Conservation (phyloP, 2,113 vertebrate species). For the Xenopus tropicalis region DNA sequence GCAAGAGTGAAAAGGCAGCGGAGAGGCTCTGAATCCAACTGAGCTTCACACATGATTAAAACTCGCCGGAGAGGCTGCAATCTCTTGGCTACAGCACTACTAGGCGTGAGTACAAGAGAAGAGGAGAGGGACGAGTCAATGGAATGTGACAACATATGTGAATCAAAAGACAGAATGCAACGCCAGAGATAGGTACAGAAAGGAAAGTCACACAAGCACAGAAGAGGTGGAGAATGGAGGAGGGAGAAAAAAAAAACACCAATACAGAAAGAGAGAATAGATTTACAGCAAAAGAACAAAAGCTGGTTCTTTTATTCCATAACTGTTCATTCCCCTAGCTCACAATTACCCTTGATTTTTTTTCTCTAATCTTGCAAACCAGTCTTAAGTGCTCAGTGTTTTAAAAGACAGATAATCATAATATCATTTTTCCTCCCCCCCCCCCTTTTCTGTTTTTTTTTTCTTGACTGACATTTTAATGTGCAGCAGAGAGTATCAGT, state of each 20-base stretch:
- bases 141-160: conserved; percentile 77
- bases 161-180: conserved; percentile 58
- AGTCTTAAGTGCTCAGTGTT: conserved; percentile 64
- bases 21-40: conserved; percentile 71
- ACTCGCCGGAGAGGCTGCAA: conserved; percentile 72
- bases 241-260: conserved; percentile 20
- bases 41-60: conserved; percentile 77
- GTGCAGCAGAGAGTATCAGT: conserved; percentile 56
- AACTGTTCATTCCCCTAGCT: conserved; percentile 65
- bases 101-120: conserved; percentile 69
- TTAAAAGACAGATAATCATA: conserved; percentile 66
- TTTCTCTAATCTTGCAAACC: conserved; percentile 67
- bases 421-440: conserved; percentile 45
- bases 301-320: conserved; percentile 46
- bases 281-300: conserved; percentile 63
- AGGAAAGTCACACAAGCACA: conserved; percentile 61
- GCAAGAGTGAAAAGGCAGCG: conserved; percentile 72
- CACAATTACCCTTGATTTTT: conserved; percentile 56
- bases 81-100: conserved; percentile 72
- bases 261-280: conserved; percentile 53
- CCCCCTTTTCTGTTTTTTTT: conserved; percentile 15
- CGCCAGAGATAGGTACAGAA: conserved; percentile 51
- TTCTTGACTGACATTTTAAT: conserved; percentile 58
- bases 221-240: conserved; percentile 47
- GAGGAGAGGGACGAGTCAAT: conserved; percentile 66